phyloP scores from a whole-genome alignment of 1,140 invertebrate species.

The Drosophila leontia region DNA sequence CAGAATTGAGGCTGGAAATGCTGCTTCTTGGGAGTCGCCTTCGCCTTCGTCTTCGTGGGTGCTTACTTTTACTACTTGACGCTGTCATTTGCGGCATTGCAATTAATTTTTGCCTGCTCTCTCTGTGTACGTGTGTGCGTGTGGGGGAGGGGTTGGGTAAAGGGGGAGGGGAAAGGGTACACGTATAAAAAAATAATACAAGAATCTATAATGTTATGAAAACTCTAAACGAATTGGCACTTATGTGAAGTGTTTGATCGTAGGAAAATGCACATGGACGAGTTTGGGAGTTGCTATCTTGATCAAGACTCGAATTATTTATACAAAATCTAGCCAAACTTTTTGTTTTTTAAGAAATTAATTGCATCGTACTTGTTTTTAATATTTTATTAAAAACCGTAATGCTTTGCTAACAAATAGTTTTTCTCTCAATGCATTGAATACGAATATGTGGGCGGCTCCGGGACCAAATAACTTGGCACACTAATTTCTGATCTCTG shows the following conservation, averaged over 20 bases:
- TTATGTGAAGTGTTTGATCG: too few relatives aligned
- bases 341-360: too few relatives aligned
- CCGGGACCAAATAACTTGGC: conserved; percentile 55
- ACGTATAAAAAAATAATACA: not conserved
- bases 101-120: conserved; percentile 78
- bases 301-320: too few relatives aligned
- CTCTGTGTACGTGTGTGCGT: conserved; percentile 19
- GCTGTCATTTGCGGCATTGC: conserved; percentile 82
- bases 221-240: too few relatives aligned
- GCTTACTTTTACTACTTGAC: conserved; percentile 83
- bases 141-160: not conserved
- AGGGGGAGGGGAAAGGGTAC: conserved; percentile 3
- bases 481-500: conserved; percentile 78
- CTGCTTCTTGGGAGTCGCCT: conserved; percentile 24
- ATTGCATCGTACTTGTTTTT: too few relatives aligned
- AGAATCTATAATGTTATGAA: too few relatives aligned
- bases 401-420: too few relatives aligned
- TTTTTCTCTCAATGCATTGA: conserved; percentile 3
- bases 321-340: too few relatives aligned
- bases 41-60: conserved; percentile 33
- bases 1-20: conserved; percentile 18
- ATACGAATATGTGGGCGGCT: conserved; percentile 22
- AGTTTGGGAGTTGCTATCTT: too few relatives aligned
- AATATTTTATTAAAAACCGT: too few relatives aligned
- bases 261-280: too few relatives aligned